These are phyloP conservation scores for Oryzias dopingdopingensis DNA, from an alignment of 2,797 vertebrate species.

Conservation along the genomic window DNA sequence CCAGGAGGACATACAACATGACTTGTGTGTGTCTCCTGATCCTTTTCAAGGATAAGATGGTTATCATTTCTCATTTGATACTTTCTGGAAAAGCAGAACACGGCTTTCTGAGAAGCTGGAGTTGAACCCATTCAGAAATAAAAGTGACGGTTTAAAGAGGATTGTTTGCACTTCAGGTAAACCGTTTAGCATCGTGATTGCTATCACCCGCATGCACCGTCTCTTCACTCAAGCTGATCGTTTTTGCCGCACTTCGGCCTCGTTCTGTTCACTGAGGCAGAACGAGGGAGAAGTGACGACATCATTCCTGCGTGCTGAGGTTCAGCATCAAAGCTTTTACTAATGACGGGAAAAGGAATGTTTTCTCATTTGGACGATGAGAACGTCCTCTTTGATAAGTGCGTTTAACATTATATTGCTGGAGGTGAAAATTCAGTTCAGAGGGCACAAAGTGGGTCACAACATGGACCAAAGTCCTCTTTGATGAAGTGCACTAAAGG, in stretches of 20 bases:
- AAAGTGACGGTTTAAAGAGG: background rate
- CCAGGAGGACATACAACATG: too few relatives aligned
- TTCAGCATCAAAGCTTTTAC: too few relatives aligned
- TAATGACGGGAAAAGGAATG: too few relatives aligned
- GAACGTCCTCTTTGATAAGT: too few relatives aligned
- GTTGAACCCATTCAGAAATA: background rate
- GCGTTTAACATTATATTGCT: too few relatives aligned
- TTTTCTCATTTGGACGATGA: too few relatives aligned
- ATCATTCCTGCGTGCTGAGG: too few relatives aligned
- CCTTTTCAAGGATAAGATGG: background rate
- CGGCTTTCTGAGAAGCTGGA: background rate
- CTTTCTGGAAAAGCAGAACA: constrained; percentile 12
- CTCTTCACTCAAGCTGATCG: constrained; percentile 7
- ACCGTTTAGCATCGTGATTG: constrained; percentile 6
- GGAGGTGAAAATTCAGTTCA: too few relatives aligned
- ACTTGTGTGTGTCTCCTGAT: background rate
- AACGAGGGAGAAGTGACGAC: too few relatives aligned
- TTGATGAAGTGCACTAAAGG: too few relatives aligned
- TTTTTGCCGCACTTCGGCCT: background rate
- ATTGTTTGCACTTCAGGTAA: background rate
- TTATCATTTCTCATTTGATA: constrained; percentile 2
- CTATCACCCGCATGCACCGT: background rate
- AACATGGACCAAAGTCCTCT: too few relatives aligned
- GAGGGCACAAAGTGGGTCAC: too few relatives aligned
- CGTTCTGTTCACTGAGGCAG: background rate